Base-by-base conservation (phyloP, 2,888 invertebrate species). In the Leucophenga montana region DNA sequence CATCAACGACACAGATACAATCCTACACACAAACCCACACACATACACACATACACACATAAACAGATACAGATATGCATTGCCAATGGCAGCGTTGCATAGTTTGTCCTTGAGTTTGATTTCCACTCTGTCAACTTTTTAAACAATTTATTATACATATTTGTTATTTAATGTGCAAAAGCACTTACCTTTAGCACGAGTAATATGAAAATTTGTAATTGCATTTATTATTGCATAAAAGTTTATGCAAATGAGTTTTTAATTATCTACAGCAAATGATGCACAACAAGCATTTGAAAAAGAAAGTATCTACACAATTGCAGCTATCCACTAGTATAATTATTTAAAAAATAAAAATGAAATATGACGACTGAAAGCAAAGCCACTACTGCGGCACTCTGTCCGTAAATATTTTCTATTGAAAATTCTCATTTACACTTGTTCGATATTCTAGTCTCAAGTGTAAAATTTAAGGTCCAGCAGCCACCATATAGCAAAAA, bases 231-330 rank as follows among this genome's bases (percentile, higher is more conserved):
- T n/a, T 50, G 14, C n/a, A 22, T 39, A 16, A 46, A 46, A 48
- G 44, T 22, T 64, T 22, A 33, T 59, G 76, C 77, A 82, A 83
- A 83, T 81, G 73, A 78, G 80, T 80, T 82, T 83, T 83, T 81
- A 82, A 83, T 83, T 83, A 82, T 33, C 82, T 78, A 81, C 83
- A 77, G 56, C 14, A 67, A 67, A 71, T 8, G 71, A 74, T 67
- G 67, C 53, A 67, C 56, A 62, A 67, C 71, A 57, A 54, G 54
- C 62, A 72, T 22, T 8, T 39, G 39, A 39, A 39, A 39, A 39
- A 27, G 27, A 4, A 27, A 20, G 4, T 56, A 27, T 57, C 5
- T 57, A 14, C 56, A 56, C 11, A 6, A 64, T n/a, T n/a, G 20
- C 13, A 62, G n/a, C n/a, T n/a, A n/a, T n/a, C n/a, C n/a, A n/a